Base-by-base conservation (phyloP, 2,888 invertebrate species). In the Caenorhabditis sinica region DNA sequence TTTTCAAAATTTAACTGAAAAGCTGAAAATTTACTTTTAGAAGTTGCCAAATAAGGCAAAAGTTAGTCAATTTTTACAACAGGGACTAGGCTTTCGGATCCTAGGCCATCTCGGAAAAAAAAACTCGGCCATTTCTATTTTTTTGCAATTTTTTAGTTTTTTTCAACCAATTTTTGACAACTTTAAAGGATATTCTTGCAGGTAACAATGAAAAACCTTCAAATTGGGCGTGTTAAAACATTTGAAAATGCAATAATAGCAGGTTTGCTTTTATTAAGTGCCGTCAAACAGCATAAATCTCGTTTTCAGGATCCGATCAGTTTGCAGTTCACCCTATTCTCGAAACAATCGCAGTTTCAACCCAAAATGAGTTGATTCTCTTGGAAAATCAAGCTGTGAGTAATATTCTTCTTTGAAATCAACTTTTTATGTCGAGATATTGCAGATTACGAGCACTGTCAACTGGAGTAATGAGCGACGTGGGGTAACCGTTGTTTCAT, bases 301-400 rank as follows among this genome's bases (percentile, higher is more conserved):
- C 2, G 36, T 23, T 65, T 82, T 13, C 56, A 83, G 71, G 36
- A 2, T 23, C 75, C 30, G 74, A 79, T 6, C 11, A 53, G 3
- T 83, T 83, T 45, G 83, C 71, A 1, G 60, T 83, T 28, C 75
- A 83, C 45, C 71, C 69, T 0, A 71, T 80, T 23, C 65, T 63
- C 6, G 56, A 79, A 20, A 75, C 79, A 36, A 71, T 83, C 6
- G 75, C 71, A 1, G 49, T 83, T 43, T 61, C 74, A 8, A 83
- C 74, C 2, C 36, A 56, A 49, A 56, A 74, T 8, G 30, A 74
- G n/a, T 49, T 83, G 11, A 15, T 76, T 49, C 20, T 82, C 8
- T 3, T 82, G 8, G 71, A 82, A 40, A 49, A 82, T 11, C 17
- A 51, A 33, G 25, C 13, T 11, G 80, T 72, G 9, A 30, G 51